Percentiles rank a stretch among this genome's conserved stretches.
These are phyloP conservation scores for Gastrophryne carolinensis DNA, from an alignment of 2,797 vertebrate species.

Conservation along the genomic window DNA sequence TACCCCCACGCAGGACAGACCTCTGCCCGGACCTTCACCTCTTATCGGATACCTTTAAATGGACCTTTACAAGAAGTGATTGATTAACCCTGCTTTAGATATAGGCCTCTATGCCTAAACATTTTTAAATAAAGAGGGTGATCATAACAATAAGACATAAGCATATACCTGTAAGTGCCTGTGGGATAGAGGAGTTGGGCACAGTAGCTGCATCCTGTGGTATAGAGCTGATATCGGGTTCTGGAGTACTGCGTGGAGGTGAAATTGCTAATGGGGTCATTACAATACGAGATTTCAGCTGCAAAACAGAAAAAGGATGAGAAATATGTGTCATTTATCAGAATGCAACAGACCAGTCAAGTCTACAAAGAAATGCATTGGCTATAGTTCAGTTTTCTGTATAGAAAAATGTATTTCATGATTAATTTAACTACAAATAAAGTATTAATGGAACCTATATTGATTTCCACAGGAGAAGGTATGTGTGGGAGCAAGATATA, in stretches of 20 bases:
- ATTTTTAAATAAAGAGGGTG: not conserved
- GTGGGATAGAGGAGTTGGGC: conserved; percentile 79
- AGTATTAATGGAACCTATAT: no score
- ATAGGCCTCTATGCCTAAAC: no score
- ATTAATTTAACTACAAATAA: no score
- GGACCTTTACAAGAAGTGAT: no score
- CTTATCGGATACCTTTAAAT: no score
- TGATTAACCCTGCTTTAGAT: no score
- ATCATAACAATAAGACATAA: not conserved
- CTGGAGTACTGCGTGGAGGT: conserved; percentile 83
- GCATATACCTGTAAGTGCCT: conserved; percentile 83
- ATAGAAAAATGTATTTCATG: not conserved
- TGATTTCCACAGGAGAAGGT: no score
- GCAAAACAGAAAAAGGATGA: conserved; percentile 58
- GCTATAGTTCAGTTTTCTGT: no score
- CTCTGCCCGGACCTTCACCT: no score
- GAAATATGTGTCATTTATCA: not conserved
- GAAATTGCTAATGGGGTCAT: conserved; percentile 88
- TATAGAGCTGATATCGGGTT: conserved; percentile 87
- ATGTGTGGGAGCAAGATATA: no score
- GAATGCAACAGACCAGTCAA: not conserved
- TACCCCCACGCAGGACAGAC: no score
- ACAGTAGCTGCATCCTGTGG: conserved; percentile 88
- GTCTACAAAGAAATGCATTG: not conserved
- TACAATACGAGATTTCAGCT: conserved; percentile 87